These are phyloP conservation scores for Macrosteles quadrilineatus DNA, from an alignment of 1,140 invertebrate genomes.

Conservation along the genomic window DNA sequence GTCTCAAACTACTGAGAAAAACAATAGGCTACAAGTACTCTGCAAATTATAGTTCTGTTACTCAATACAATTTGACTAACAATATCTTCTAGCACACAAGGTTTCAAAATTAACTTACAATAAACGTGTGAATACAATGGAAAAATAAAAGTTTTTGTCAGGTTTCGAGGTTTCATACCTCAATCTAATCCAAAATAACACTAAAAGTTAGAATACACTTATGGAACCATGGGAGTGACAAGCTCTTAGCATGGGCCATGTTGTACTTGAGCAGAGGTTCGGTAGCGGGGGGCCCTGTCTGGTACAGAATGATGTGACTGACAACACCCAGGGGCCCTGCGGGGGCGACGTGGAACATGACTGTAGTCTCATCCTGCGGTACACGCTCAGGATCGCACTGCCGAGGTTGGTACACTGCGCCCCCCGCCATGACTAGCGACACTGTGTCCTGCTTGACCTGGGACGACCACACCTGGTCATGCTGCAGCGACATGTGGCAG, in stretches of 20 bases:
- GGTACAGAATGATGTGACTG: conserved; percentile 70
- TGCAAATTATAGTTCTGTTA: no score
- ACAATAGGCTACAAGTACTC: no score
- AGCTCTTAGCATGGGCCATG: conserved; percentile 57
- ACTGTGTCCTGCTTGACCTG: neutral
- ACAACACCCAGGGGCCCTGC: conserved; percentile 57
- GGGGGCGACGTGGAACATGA: conserved; percentile 66
- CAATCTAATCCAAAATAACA: neutral
- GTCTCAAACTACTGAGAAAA: no score
- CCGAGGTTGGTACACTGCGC: conserved; percentile 62
- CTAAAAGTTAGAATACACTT: conserved; percentile 20
- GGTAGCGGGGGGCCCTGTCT: conserved; percentile 54
- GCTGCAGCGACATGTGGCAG: conserved; percentile 68
- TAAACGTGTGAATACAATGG: no score
- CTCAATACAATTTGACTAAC: no score
- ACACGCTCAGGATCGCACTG: conserved; percentile 67
- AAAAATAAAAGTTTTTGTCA: no score
- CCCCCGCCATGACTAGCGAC: conserved; percentile 54
- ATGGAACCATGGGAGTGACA: conserved; percentile 12
- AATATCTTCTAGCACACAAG: no score
- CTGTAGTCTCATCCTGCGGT: conserved; percentile 54
- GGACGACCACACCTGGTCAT: conserved; percentile 54
- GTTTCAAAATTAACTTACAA: no score
- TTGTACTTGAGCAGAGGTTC: conserved; percentile 62
- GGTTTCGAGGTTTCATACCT: no score